Conservation (phyloP, 2,113 vertebrate species). For the Rhineura floridana region DNA sequence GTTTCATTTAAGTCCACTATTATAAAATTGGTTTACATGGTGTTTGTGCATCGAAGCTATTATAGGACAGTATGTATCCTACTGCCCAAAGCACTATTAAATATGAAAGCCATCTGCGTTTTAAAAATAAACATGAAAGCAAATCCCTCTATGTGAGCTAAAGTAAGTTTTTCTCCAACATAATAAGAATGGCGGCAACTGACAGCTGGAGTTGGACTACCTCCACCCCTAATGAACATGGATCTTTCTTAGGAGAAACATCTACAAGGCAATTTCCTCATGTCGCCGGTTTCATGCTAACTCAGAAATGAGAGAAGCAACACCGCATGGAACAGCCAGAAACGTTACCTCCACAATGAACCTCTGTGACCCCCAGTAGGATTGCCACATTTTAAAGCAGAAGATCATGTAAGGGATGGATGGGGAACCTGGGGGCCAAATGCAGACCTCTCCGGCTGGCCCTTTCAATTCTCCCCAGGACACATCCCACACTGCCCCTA, state of each 20-base stretch:
- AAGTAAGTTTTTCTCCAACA: background rate
- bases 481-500: too few relatives aligned
- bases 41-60: background rate
- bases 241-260: background rate
- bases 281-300: background rate
- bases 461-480: too few relatives aligned
- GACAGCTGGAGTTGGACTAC: background rate
- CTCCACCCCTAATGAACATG: background rate
- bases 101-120: background rate
- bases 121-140: background rate
- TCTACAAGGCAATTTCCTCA: background rate
- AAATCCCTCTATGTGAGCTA: background rate
- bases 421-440: too few relatives aligned
- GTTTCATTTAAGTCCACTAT: background rate
- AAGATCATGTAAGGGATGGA: too few relatives aligned
- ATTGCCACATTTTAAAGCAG: too few relatives aligned
- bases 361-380: background rate
- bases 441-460: too few relatives aligned
- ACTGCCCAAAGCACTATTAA: background rate
- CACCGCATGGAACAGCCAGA: background rate
- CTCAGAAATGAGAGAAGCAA: background rate
- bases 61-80: slow-evolving; percentile 19
- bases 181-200: background rate
- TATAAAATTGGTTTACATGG: background rate
- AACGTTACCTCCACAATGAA: background rate